Conservation (phyloP, 2,113 vertebrate genomes). For the Hemicordylus capensis region DNA sequence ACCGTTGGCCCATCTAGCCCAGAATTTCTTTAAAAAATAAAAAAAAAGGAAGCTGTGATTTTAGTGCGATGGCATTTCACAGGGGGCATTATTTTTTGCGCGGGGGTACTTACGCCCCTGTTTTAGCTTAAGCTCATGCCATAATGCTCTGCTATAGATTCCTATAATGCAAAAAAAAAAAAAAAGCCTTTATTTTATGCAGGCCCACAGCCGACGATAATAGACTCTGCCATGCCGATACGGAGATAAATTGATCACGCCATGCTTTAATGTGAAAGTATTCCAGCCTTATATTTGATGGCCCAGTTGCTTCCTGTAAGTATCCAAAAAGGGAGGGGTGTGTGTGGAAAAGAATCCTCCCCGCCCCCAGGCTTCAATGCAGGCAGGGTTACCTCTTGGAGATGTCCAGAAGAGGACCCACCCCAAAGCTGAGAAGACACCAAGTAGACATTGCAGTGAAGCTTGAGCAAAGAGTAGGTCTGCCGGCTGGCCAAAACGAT, state of each 20-base stretch:
- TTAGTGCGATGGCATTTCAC: no score
- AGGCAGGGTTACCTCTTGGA: not conserved
- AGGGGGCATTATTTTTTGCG: no score
- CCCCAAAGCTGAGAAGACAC: no score
- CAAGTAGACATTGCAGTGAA: no score
- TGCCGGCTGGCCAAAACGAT: no score
- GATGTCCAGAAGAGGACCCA: not conserved
- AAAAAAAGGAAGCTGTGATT: no score
- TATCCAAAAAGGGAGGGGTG: accelerated
- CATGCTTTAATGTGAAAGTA: constrained; percentile 15
- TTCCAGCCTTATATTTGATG: not conserved
- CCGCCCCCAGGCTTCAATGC: no score
- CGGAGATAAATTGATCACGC: constrained; percentile 40
- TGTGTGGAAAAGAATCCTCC: not conserved
- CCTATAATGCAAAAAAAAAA: constrained; percentile 9
- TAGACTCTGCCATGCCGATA: constrained; percentile 48
- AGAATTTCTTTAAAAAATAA: no score
- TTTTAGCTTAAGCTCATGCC: no score
- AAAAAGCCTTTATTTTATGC: constrained; percentile 65
- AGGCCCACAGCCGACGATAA: constrained; percentile 56
- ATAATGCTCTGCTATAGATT: constrained; percentile 47
- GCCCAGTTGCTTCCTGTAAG: not conserved
- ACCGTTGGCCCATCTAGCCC: no score
- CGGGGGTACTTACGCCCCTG: no score
- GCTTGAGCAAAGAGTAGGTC: no score